A percentile compares a stretch with the other conserved stretches of the same genome.
These are phyloP conservation scores for Poecilus cupreus DNA, from an alignment of 2,888 invertebrate species.

Conservation along the genomic window DNA sequence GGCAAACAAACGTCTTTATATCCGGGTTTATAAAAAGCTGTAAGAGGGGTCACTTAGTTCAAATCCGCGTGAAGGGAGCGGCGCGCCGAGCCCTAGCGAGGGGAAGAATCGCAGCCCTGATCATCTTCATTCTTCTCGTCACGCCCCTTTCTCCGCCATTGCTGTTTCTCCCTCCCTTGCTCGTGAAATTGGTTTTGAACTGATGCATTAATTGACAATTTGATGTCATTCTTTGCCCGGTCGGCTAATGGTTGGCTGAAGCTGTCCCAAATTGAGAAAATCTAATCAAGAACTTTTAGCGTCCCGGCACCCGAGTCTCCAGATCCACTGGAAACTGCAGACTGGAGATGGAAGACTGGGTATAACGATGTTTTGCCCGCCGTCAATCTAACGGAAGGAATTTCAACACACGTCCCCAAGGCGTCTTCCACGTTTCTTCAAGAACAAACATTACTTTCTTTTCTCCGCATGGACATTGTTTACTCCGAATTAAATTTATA, in stretches of 20 bases:
- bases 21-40: background rate
- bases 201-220: conserved; percentile 72
- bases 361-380: conserved; percentile 33
- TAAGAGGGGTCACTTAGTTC: conserved; percentile 2
- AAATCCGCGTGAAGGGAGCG: background rate
- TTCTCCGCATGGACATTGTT: too few species aligned
- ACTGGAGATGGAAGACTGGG: background rate
- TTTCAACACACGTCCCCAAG: too few species aligned
- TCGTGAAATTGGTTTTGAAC: conserved; percentile 70
- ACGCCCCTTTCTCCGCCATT: conserved; percentile 63
- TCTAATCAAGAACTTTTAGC: conserved; percentile 69
- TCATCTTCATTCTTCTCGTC: conserved; percentile 69
- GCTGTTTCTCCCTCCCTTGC: conserved; percentile 64
- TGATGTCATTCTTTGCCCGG: conserved; percentile 69
- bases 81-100: background rate
- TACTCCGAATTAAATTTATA: too few species aligned
- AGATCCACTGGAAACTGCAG: background rate
- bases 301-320: background rate
- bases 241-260: conserved; percentile 69
- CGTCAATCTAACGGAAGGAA: background rate
- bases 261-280: conserved; percentile 71
- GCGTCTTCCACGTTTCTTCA: background rate
- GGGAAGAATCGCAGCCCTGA: conserved; percentile 65
- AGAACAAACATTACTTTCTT: too few species aligned
- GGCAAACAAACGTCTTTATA: conserved; percentile 20